phyloP scores from a whole-genome alignment of 2,113 vertebrate genomes.

The Sphaerodactylus townsendi region DNA sequence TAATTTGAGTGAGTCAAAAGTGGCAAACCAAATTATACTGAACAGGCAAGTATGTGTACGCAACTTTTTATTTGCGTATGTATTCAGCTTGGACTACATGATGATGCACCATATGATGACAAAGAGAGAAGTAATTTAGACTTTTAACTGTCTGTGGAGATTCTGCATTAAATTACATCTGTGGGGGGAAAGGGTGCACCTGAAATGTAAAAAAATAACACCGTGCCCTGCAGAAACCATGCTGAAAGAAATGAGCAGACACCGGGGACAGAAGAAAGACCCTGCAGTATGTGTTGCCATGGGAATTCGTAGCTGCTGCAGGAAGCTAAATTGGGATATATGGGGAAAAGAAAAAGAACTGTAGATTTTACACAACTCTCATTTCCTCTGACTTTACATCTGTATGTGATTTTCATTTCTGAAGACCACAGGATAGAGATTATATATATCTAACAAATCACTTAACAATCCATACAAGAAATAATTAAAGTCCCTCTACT shows the following conservation, averaged over 20 bases:
- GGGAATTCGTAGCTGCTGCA: background rate
- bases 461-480: background rate
- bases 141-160: background rate
- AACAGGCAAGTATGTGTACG: background rate
- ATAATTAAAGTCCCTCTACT: background rate
- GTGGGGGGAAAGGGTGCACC: too few relatives aligned
- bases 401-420: background rate
- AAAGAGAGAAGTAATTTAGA: too few relatives aligned
- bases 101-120: background rate
- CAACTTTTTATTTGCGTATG: background rate
- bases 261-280: background rate
- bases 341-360: background rate
- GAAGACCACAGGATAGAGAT: background rate
- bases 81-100: background rate
- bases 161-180: background rate
- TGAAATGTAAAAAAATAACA: background rate
- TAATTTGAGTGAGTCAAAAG: background rate
- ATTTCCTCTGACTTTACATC: background rate
- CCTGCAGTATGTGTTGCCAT: constrained; percentile 6
- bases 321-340: background rate
- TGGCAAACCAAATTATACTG: too few relatives aligned
- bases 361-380: background rate
- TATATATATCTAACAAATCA: background rate
- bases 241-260: background rate
- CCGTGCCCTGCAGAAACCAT: background rate